These are phyloP conservation scores for Muntiacus reevesi DNA, from an alignment of 2,113 vertebrate genomes.

Conservation along the genomic window DNA sequence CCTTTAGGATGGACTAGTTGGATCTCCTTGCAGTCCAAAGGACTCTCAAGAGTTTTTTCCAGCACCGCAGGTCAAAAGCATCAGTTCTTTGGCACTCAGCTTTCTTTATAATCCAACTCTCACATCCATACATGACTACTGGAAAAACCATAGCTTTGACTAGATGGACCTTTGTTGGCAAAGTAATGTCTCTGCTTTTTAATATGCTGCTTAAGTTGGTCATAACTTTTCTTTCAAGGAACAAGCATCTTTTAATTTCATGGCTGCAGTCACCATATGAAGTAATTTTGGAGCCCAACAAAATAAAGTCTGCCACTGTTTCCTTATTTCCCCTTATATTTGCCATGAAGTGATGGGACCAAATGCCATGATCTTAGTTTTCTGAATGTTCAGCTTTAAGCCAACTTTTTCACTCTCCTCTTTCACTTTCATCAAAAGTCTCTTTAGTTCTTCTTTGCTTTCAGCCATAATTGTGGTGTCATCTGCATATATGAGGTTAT, in stretches of 20 bases:
- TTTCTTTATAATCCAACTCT: not conserved
- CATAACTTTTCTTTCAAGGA: not conserved
- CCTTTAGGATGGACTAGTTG: not conserved
- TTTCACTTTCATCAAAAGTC: not conserved
- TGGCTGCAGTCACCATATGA: not conserved
- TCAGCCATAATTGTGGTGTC: not conserved
- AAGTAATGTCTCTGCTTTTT: not conserved
- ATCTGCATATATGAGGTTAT: not conserved
- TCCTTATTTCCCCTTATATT: not conserved
- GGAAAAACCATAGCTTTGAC: not conserved
- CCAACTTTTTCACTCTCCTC: not conserved
- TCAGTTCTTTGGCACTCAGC: not conserved
- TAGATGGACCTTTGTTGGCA: not conserved
- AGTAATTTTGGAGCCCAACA: accelerated
- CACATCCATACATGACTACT: not conserved
- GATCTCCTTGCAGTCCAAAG: not conserved
- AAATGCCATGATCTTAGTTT: not conserved
- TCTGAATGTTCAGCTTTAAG: not conserved
- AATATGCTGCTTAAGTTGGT: not conserved
- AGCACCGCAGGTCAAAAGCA: not conserved
- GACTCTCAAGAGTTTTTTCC: not conserved
- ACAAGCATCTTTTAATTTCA: not conserved
- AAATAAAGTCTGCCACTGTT: not conserved
- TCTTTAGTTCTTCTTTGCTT: not conserved
- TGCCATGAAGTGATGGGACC: not conserved